Evolutionary conservation across 1,140 invertebrate genomes (phyloP), one percentile per base, ranked within the genome.

Genomic region (Plectrocnemia conspersa): DNA sequence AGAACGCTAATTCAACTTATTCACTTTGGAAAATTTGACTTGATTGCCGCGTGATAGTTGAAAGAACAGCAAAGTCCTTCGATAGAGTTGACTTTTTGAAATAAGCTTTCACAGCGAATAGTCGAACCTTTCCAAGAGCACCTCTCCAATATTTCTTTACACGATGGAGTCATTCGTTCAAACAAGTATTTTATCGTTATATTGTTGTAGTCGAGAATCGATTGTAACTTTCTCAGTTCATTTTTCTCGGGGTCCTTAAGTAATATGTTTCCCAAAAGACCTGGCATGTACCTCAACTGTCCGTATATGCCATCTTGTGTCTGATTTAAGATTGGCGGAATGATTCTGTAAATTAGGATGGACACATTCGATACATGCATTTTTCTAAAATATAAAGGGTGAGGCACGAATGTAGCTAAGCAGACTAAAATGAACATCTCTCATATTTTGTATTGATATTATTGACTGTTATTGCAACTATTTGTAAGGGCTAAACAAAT

Each of bases 81-180:
- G 2, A 77, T 62, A 0, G 80, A 77, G 21, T 75, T 70, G 1
- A 79, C 72, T 29, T 70, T 66, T 36, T 77, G 67, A 63, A 86
- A 86, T 1, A 84, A 59, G n/a, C 68, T 68, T 7, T 76, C 71
- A 50, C 84, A 87, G 2, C 74, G 63, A 16, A 71, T 71, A 0
- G 74, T 65, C 1, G 69, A 70, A 2, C 80, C 79, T 66, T 84
- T 84, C 83, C 83, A 85, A 52, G 77, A 78, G 55, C 84, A 86
- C 1, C 68, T 67, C 29, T 72, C 65, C 11, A 84, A 58, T 18
- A 84, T 67, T 2, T 76, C 72, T 6, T 66, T 66, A 53, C 83
- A 85, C n/a, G 70, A 68, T 1, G 74, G 70, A 0, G 77, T 66
- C 7, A 80, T 32, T 56, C 68, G 10, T 21, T 29, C n/a, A 53